Percentiles rank a stretch among this genome's conserved stretches.
Evolutionary conservation across 2,113 vertebrate species (phyloP).

Genomic region (Acanthochromis polyacanthus): DNA sequence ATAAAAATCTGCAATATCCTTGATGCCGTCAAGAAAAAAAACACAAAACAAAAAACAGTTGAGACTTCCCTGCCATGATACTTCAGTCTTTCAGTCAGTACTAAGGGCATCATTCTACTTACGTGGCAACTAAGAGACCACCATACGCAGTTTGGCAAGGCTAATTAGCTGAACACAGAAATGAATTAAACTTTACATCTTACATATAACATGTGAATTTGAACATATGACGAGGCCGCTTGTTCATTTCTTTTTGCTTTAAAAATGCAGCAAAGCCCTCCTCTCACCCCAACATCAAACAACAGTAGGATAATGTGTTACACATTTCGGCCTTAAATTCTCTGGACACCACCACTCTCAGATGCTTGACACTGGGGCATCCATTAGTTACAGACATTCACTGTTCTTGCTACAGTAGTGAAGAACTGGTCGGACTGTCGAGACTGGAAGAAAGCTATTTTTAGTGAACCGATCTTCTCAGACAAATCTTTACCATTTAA

Average conservation of each 20-base stretch:
- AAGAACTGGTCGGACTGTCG: not conserved
- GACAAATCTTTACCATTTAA: not conserved
- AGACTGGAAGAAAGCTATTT: not conserved
- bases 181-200: not conserved
- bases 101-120: not conserved
- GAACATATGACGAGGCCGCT: not conserved
- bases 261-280: not conserved
- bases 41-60: too few species aligned
- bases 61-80: too few species aligned
- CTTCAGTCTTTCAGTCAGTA: not conserved
- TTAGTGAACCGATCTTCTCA: not conserved
- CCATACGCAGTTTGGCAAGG: too few species aligned
- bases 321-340: constrained; percentile 21
- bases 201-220: not conserved
- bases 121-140: constrained; percentile 7
- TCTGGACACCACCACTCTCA: constrained; percentile 3
- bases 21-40: too few species aligned
- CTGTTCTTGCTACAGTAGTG: not conserved
- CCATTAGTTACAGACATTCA: not conserved
- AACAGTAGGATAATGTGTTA: constrained; percentile 12
- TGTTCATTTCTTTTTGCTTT: not conserved
- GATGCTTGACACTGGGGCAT: constrained; percentile 3
- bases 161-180: not conserved
- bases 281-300: constrained; percentile 30
- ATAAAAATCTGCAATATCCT: too few species aligned